A percentile compares a stretch with the other conserved stretches of the same genome.
These are phyloP conservation scores for Agonum fuliginosum DNA, from an alignment of 2,888 invertebrate genomes.

Conservation along the genomic window DNA sequence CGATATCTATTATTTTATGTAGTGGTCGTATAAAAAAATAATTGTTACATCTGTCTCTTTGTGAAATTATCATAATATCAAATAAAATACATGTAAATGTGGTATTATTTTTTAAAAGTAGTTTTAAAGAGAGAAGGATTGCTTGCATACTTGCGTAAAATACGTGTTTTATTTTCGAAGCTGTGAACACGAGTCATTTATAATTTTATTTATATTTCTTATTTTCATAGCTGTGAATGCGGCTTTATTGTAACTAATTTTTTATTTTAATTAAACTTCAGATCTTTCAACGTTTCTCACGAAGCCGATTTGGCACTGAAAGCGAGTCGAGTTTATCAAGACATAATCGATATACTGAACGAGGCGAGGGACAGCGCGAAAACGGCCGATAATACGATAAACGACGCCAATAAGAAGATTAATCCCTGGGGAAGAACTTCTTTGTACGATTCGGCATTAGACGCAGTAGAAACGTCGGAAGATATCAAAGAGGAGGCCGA, in stretches of 20 bases:
- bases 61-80: no score
- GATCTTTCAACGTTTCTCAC: conserved; percentile 68
- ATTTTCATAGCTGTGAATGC: no score
- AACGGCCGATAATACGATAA: conserved; percentile 72
- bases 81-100: no score
- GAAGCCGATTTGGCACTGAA: conserved; percentile 79
- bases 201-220: no score
- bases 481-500: conserved; percentile 75
- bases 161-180: no score
- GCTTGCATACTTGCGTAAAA: no score
- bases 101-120: no score
- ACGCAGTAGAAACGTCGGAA: conserved; percentile 76
- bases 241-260: background rate
- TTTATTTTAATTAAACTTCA: conserved; percentile 33
- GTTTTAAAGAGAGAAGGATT: no score
- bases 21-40: no score
- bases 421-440: conserved; percentile 67
- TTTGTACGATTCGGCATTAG: conserved; percentile 74
- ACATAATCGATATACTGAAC: conserved; percentile 83
- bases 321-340: conserved; percentile 81
- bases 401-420: conserved; percentile 45
- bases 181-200: no score
- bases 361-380: conserved; percentile 79
- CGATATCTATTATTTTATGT: no score
- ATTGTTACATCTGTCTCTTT: no score